Evolutionary conservation across 2,888 invertebrate species (phyloP).

Genomic region (Trichopria drosophilae): DNA sequence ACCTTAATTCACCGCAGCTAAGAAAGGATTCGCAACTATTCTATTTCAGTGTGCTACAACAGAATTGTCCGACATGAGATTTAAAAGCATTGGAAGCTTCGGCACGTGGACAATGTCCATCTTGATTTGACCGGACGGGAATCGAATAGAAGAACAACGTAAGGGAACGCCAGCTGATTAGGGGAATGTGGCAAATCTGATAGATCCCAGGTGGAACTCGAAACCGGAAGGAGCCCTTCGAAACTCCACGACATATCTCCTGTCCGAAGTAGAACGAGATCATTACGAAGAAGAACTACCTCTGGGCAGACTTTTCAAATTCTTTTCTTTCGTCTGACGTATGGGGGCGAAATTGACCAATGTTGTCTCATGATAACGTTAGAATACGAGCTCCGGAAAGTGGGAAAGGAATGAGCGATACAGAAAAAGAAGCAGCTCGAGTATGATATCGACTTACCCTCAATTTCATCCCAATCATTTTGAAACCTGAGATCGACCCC

Average conservation of each 20-base stretch:
- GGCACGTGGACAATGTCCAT: no score
- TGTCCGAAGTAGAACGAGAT: neutral
- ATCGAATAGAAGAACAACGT: no score
- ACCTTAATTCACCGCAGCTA: no score
- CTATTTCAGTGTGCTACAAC: no score
- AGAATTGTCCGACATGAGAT: no score
- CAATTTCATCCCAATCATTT: slow-evolving; percentile 58
- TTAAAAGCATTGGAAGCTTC: no score
- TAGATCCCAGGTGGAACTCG: slow-evolving; percentile 43
- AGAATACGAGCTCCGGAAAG: slow-evolving; percentile 12
- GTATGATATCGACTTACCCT: slow-evolving; percentile 56
- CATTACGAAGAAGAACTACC: neutral
- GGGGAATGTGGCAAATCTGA: no score
- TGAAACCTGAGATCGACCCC: slow-evolving; percentile 52
- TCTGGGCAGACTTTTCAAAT: slow-evolving; percentile 33
- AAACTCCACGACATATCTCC: no score
- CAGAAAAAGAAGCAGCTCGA: slow-evolving; percentile 25
- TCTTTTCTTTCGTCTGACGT: slow-evolving; percentile 39
- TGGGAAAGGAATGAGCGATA: slow-evolving; percentile 11
- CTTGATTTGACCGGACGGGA: no score
- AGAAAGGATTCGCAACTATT: no score
- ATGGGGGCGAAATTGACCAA: slow-evolving; percentile 48
- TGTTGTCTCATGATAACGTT: slow-evolving; percentile 4
- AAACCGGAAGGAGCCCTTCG: slow-evolving; percentile 38
- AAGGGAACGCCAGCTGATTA: no score